These are phyloP conservation scores for Epizoanthus ramosus DNA, from an alignment of 92 coral and sea anemone genomes.

Conservation along the genomic window DNA sequence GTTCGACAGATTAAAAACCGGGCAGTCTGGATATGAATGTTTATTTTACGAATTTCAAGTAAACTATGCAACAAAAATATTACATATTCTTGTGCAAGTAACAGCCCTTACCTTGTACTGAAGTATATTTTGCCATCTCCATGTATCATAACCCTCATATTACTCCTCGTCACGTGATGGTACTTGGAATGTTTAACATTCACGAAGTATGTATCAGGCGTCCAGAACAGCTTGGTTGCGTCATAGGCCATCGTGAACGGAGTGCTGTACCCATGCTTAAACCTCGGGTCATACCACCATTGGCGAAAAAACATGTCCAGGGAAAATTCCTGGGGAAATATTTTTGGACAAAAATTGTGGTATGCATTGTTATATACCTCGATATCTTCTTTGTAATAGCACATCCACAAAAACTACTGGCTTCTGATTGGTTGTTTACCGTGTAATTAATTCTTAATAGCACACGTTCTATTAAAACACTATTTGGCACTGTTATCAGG, in stretches of 20 bases:
- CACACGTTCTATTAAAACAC: too few relatives aligned
- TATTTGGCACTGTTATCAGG: too few relatives aligned
- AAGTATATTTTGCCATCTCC: constrained; percentile 82
- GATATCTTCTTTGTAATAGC: too few relatives aligned
- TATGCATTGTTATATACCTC: background rate
- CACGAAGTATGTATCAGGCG: constrained; percentile 96
- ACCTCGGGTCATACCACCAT: constrained; percentile 96
- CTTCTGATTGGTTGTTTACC: too few relatives aligned
- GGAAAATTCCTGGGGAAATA: constrained; percentile 71
- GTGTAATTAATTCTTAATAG: too few relatives aligned
- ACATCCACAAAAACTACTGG: too few relatives aligned
- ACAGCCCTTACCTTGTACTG: constrained; percentile 69
- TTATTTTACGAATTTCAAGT: too few relatives aligned
- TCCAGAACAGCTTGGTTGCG: constrained; percentile 86
- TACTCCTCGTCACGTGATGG: constrained; percentile 86
- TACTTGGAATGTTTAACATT: constrained; percentile 84
- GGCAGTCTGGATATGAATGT: too few relatives aligned
- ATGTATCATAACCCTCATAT: constrained; percentile 93
- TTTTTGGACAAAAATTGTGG: background rate
- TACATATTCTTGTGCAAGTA: too few relatives aligned
- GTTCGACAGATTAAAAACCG: too few relatives aligned
- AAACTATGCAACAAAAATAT: too few relatives aligned
- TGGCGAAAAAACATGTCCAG: constrained; percentile 96
- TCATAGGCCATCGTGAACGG: constrained; percentile 95
- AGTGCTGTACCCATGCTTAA: constrained; percentile 67